Evolutionary conservation across 2,888 invertebrate genomes (phyloP), one percentile per base, ranked within the genome.

Genomic region (Oligia latruncula): DNA sequence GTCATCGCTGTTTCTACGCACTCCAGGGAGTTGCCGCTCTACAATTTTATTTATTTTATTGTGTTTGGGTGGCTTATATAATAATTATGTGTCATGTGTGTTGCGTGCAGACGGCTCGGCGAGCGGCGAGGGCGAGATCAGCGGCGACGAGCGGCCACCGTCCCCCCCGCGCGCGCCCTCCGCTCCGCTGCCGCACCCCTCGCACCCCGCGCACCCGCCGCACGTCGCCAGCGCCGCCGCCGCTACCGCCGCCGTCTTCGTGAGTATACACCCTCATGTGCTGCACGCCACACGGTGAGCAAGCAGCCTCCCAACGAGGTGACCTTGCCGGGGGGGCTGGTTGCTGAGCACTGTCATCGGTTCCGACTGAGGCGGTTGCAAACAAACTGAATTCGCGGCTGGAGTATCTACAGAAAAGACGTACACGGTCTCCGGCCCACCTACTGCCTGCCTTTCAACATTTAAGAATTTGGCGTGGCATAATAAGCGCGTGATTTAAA

Each of bases 41-140:
- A 20, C 20, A 29, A 29, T 29, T 29, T 29, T 29, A 29, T 40
- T 40, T 40, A 40, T 40, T 40, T 40, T 40, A 40, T 40, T 40
- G 40, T 40, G 40, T 40, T 40, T 40, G 5, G 40, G 40, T 40
- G 40, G 40, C 5, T 40, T 40, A 5, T 71, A 52, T 49, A 68
- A 13, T 20, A 52, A 29, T 29, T 40, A 3, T 71, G 3, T 71
- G 52, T 35, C 20, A 52, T 60, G 11, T 71, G 11, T 71, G 67
- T 52, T 52, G 23, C 15, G 9, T 77, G 23, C 94, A 96, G 95
- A 96, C 81, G 96, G 96, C 9, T 96, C 96, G 43, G 96, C 96
- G 89, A 96, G 96, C 93, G 96, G 96, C 90, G 96, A 96, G 90
- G 95, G 95, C 88, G 95, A 95, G 82, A 89, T 90, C 88, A 95